Conservation (phyloP, 1,140 invertebrate species). For the Neoseiulus cucumeris region DNA sequence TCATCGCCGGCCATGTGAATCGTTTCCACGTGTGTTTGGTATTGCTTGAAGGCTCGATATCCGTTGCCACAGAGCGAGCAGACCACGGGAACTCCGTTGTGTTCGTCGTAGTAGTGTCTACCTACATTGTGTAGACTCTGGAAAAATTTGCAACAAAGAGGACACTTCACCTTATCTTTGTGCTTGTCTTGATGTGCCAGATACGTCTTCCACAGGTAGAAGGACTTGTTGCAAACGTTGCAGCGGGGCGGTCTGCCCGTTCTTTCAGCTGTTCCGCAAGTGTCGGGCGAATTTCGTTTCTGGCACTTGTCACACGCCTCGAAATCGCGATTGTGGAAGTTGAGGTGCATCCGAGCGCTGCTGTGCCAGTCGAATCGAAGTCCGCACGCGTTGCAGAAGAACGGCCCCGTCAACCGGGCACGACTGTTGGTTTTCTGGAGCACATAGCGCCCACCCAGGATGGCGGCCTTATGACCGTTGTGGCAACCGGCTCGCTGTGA, state of each 20-base stretch:
- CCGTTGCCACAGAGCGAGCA: neutral
- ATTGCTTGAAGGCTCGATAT: constrained; percentile 1
- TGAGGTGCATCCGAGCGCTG: constrained; percentile 1
- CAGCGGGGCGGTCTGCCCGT: neutral
- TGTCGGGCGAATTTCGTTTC: neutral
- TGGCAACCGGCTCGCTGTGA: neutral
- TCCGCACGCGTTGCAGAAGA: neutral
- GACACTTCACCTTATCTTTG: constrained; percentile 7
- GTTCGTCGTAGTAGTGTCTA: constrained; percentile 4
- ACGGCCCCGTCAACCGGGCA: neutral
- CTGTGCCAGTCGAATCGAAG: constrained; percentile 3
- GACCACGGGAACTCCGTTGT: neutral
- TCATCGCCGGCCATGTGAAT: neutral
- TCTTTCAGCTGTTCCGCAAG: neutral
- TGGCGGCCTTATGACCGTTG: neutral
- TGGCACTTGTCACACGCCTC: constrained; percentile 1
- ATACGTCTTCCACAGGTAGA: constrained; percentile 7
- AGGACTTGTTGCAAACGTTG: neutral
- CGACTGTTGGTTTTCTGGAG: constrained; percentile 3
- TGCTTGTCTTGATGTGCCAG: neutral
- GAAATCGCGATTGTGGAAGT: constrained; percentile 2
- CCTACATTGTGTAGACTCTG: constrained; percentile 4
- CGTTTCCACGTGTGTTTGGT: neutral
- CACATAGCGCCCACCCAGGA: neutral
- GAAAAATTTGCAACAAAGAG: constrained; percentile 8